phyloP scores from a whole-genome alignment of 2,797 vertebrate genomes.

The Rhincodon typus region DNA sequence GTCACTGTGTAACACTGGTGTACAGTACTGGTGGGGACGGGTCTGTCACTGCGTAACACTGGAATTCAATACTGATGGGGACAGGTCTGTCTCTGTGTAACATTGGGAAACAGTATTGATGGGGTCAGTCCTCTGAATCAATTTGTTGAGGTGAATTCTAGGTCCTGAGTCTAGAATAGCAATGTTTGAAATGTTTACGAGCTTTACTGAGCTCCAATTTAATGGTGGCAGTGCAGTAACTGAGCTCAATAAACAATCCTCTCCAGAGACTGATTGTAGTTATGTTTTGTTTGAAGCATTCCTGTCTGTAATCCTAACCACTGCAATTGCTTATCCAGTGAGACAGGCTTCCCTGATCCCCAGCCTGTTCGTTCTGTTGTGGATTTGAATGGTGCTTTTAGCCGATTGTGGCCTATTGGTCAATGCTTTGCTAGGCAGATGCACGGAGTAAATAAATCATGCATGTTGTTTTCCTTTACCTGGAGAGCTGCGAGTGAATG shows the following conservation, averaged over 20 bases:
- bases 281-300: neutral
- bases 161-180: neutral
- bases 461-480: neutral
- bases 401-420: neutral
- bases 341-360: neutral
- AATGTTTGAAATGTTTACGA: neutral
- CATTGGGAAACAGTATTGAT: neutral
- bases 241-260: neutral
- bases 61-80: too few species aligned
- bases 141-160: neutral
- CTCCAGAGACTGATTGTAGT: neutral
- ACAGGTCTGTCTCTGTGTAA: neutral
- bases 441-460: neutral
- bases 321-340: neutral
- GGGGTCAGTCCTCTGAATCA: neutral
- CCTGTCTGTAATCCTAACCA: neutral
- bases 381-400: neutral
- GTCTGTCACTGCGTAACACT: too few species aligned
- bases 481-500: neutral
- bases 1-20: too few species aligned
- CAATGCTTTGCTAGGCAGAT: neutral
- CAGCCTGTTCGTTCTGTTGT: neutral
- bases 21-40: too few species aligned
- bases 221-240: neutral
- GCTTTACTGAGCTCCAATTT: neutral